Conservation (phyloP, 2,888 invertebrate species). For the Cheilosia scutellata region DNA sequence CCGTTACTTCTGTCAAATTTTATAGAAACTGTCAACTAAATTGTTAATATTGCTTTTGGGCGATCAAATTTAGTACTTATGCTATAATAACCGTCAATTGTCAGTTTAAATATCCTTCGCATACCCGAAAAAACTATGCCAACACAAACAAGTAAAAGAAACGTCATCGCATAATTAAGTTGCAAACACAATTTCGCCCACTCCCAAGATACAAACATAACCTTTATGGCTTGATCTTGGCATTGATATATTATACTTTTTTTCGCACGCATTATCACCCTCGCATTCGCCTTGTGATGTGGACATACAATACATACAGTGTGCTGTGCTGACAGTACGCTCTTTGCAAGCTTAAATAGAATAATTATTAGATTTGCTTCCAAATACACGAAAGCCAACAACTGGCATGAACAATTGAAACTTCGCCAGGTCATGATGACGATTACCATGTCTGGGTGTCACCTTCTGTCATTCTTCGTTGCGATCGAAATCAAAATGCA, state of each 20-base stretch:
- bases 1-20: no score
- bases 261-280: conserved; percentile 24
- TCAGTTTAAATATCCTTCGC: not conserved
- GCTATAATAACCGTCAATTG: no score
- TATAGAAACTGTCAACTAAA: no score
- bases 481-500: conserved; percentile 50
- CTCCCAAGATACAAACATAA: conserved; percentile 25
- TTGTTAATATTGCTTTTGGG: no score
- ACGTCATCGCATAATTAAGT: conserved; percentile 4
- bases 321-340: conserved; percentile 33
- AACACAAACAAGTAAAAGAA: conserved; percentile 7
- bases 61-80: no score
- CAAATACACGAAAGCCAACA: conserved; percentile 2
- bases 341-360: conserved; percentile 57
- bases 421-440: conserved; percentile 59
- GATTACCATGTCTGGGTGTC: conserved; percentile 56
- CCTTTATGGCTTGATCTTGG: conserved; percentile 56
- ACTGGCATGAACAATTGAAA: conserved; percentile 48
- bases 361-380: conserved; percentile 25
- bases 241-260: conserved; percentile 50
- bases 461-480: conserved; percentile 54
- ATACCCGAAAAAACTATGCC: not conserved
- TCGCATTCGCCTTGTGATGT: not conserved
- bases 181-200: conserved; percentile 30
- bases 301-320: not conserved